Conservation (phyloP, 2,797 vertebrate genomes). For the Sebastes diploproa region DNA sequence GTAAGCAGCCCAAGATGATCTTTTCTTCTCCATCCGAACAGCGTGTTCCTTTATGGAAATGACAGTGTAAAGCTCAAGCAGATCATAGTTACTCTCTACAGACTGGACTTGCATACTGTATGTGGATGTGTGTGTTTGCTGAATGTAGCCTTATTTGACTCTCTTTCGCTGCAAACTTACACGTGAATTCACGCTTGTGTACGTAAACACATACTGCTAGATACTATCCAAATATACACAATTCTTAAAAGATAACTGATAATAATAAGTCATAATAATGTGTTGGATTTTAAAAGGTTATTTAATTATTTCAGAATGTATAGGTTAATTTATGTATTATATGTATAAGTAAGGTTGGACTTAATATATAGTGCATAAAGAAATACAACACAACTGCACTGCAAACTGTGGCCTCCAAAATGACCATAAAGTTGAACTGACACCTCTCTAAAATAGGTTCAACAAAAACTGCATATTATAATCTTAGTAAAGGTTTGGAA, state of each 20-base stretch:
- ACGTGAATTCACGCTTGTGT: neutral
- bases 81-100: neutral
- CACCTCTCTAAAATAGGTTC: no score
- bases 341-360: neutral
- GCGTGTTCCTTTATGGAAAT: constrained; percentile 13
- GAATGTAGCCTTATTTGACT: neutral
- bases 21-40: constrained; percentile 28
- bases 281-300: neutral
- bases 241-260: neutral
- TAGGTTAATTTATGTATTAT: neutral
- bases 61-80: constrained; percentile 22
- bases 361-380: neutral
- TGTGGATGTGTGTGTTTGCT: neutral
- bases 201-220: neutral
- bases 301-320: neutral
- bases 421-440: no score
- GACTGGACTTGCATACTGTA: accelerated
- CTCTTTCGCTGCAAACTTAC: no score
- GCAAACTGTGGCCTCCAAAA: neutral
- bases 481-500: neutral
- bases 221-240: neutral
- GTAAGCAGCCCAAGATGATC: neutral
- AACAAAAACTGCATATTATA: neutral
- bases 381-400: neutral
- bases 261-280: neutral